Percentiles rank a stretch among this genome's conserved stretches.
Conservation (phyloP, 35 echinoderm and acorn worm species). For the Apostichopus japonicus region DNA sequence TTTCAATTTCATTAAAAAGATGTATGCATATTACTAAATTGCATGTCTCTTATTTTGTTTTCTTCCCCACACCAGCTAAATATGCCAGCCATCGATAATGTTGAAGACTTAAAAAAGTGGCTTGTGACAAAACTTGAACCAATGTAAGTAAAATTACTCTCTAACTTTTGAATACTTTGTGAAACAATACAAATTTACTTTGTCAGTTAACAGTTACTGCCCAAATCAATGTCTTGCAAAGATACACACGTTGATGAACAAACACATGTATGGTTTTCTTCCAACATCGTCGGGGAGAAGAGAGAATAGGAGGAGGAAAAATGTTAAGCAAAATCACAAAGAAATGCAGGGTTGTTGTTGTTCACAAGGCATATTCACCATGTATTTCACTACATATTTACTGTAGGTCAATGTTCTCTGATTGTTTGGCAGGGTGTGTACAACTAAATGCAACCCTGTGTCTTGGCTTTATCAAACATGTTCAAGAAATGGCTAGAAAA, state of each 20-base stretch:
- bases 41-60: not conserved
- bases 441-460: not conserved
- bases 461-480: not conserved
- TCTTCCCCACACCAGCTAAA: not conserved
- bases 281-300: no score
- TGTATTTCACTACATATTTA: not conserved
- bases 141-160: constrained; percentile 17
- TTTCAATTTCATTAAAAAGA: not conserved
- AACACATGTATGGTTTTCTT: no score
- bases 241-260: no score
- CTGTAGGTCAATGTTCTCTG: not conserved
- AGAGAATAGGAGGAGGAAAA: no score
- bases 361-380: not conserved
- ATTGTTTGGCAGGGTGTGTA: not conserved
- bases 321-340: not conserved
- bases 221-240: no score
- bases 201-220: no score
- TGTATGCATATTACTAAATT: not conserved
- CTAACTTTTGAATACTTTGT: no score
- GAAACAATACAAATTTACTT: no score
- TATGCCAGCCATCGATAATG: constrained; percentile 46
- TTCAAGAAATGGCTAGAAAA: no score
- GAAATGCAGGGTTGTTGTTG: not conserved
- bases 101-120: constrained; percentile 34
- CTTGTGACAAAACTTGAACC: constrained; percentile 56